phyloP scores from a whole-genome alignment of 1,140 invertebrate genomes.

The Lepeophtheirus salmonis region DNA sequence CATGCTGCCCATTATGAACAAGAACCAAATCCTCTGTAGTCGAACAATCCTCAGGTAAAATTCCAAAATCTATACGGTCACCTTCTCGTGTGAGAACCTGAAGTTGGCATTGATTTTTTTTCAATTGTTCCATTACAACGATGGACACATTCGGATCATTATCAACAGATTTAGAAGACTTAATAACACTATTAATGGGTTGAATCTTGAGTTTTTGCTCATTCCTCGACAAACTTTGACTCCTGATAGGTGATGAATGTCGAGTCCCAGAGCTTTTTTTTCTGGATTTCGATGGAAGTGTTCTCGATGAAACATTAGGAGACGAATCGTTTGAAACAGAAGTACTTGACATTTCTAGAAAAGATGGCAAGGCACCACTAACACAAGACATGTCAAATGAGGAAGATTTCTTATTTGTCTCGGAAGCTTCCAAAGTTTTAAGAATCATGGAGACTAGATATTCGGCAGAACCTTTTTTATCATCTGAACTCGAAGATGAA shows the following conservation, averaged over 20 bases:
- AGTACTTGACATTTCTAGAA: background rate
- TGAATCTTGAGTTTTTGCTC: background rate
- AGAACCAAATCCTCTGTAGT: background rate
- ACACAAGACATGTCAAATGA: too few species aligned
- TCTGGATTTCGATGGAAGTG: too few species aligned
- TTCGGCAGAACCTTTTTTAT: background rate
- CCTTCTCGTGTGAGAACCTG: background rate
- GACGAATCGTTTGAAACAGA: too few species aligned
- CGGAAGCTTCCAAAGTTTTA: background rate
- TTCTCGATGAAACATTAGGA: too few species aligned
- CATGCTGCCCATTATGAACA: background rate
- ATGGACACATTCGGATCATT: background rate
- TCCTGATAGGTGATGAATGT: background rate
- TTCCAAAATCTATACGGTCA: background rate
- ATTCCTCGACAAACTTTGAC: background rate
- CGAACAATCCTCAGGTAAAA: background rate
- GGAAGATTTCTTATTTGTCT: too few species aligned
- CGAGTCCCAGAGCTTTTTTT: background rate
- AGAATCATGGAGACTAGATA: background rate
- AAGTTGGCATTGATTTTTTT: background rate
- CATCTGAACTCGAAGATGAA: background rate
- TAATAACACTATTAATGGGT: background rate
- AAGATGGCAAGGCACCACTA: background rate
- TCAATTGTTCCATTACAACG: background rate
- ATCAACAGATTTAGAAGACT: background rate